A percentile compares a stretch with the other conserved stretches of the same genome.
phyloP scores from a whole-genome alignment of 1,140 invertebrate genomes.

The Linepithema humile region DNA sequence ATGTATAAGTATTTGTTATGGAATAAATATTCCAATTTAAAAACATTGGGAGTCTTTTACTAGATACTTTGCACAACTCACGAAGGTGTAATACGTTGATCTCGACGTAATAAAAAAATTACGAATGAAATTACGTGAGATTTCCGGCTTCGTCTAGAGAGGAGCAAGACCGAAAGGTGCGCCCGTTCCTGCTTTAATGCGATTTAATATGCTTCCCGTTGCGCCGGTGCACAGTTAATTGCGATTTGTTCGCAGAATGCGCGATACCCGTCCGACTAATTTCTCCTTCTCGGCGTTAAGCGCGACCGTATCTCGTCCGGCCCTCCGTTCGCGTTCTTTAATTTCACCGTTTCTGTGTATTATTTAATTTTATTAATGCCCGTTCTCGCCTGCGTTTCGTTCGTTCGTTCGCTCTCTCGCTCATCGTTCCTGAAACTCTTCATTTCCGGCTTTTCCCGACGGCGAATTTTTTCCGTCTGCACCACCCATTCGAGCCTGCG shows the following conservation, averaged over 20 bases:
- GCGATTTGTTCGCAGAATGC: conserved; percentile 66
- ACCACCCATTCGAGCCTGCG: conserved; percentile 13
- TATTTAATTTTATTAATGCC: conserved; percentile 49
- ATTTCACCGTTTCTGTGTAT: conserved; percentile 37
- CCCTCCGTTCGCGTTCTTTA: conserved; percentile 10
- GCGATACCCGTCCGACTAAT: conserved; percentile 59
- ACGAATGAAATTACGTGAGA: conserved; percentile 49
- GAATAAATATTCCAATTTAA: neutral
- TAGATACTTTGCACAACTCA: neutral
- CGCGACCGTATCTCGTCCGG: conserved; percentile 16
- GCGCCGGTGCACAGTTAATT: conserved; percentile 62
- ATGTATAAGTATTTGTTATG: neutral
- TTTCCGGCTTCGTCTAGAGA: conserved; percentile 12
- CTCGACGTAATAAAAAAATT: conserved; percentile 16
- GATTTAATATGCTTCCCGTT: conserved; percentile 57
- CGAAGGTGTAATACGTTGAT: neutral
- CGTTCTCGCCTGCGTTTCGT: neutral
- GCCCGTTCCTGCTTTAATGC: conserved; percentile 58
- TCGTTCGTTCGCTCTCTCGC: neutral
- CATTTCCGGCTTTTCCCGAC: conserved; percentile 41
- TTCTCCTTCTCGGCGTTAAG: conserved; percentile 51
- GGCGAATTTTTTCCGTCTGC: conserved; percentile 41
- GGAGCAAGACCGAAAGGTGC: conserved; percentile 4
- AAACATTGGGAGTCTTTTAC: neutral
- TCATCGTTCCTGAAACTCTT: conserved; percentile 51